Conservation (phyloP, 2,888 invertebrate species). For the Aspidiotus rigidus region DNA sequence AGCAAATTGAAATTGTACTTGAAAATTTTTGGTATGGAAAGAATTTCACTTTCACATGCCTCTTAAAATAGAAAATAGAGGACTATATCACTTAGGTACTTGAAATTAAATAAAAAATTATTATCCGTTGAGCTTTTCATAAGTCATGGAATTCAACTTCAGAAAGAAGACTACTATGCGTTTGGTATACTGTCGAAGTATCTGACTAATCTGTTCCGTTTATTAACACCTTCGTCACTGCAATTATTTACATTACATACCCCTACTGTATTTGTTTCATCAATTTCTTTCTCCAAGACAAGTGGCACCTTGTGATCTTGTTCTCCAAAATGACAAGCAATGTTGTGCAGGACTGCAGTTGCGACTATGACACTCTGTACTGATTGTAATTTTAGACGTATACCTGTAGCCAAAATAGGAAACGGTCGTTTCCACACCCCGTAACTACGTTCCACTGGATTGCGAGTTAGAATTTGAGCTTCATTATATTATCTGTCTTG, state of each 20-base stretch:
- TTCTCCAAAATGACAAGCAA: constrained; percentile 24
- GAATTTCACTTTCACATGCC: no score
- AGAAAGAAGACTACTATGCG: no score
- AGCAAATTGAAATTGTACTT: no score
- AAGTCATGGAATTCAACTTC: no score
- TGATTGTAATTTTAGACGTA: constrained; percentile 30
- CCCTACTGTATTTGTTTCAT: neutral
- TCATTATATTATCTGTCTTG: constrained; percentile 40
- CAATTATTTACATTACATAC: neutral
- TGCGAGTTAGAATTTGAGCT: constrained; percentile 40
- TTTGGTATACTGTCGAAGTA: neutral
- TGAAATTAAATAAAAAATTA: no score
- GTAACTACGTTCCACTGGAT: constrained; percentile 40
- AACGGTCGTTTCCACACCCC: constrained; percentile 38
- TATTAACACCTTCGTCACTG: neutral
- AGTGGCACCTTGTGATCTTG: neutral
- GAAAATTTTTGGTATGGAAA: no score
- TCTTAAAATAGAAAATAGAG: no score
- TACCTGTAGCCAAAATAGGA: constrained; percentile 36
- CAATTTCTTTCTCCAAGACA: neutral
- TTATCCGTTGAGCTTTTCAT: no score
- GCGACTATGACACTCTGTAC: no score
- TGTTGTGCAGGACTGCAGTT: constrained; percentile 27
- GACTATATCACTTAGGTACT: no score
- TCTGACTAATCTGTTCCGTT: neutral